phyloP scores from a whole-genome alignment of 2,113 vertebrate species.

The Heteronetta atricapilla region DNA sequence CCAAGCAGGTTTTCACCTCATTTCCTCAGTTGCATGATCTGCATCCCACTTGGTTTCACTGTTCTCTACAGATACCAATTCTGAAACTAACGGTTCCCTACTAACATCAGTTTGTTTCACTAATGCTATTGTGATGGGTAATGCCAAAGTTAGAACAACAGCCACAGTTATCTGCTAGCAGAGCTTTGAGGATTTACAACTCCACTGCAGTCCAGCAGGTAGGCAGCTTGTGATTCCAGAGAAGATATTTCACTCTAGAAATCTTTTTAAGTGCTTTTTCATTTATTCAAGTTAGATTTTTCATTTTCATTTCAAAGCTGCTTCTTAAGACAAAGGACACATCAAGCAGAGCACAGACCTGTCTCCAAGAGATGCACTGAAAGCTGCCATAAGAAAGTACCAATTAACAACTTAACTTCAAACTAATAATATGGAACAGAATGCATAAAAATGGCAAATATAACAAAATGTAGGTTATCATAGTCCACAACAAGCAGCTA shows the following conservation, averaged over 20 bases:
- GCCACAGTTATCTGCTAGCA: neutral
- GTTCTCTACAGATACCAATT: neutral
- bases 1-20: neutral
- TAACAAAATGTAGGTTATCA: neutral
- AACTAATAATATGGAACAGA: neutral
- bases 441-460: neutral
- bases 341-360: neutral
- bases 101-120: neutral
- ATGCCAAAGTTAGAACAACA: neutral
- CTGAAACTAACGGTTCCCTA: neutral
- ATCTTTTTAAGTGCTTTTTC: neutral
- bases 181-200: neutral
- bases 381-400: neutral
- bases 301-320: neutral
- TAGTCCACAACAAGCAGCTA: neutral
- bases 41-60: neutral
- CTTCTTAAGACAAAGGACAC: neutral
- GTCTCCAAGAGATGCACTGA: neutral
- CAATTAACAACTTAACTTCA: neutral
- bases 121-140: neutral
- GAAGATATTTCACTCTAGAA: neutral
- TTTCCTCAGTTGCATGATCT: neutral
- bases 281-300: neutral
- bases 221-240: neutral
- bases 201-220: neutral